A percentile compares a stretch with the other conserved stretches of the same genome.
Evolutionary conservation across 2,888 invertebrate species (phyloP).

Genomic region (Pantelozetes paolii): DNA sequence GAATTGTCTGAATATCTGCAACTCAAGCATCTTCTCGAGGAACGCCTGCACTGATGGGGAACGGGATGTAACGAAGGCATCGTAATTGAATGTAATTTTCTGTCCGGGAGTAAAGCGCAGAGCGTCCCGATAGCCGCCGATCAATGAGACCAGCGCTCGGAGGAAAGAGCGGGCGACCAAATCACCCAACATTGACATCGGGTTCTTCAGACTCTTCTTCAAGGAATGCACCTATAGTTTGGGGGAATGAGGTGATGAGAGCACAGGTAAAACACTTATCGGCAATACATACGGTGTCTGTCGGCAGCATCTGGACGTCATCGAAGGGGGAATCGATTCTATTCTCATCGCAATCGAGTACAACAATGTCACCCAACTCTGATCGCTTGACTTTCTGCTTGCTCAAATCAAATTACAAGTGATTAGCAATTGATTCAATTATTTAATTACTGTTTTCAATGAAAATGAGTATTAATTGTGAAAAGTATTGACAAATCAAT

Average conservation of each 20-base stretch:
- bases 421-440: too few relatives aligned
- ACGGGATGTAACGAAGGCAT: constrained; percentile 80
- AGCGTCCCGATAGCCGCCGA: constrained; percentile 90
- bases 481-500: too few relatives aligned
- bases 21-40: constrained; percentile 78
- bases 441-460: too few relatives aligned
- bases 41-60: constrained; percentile 80
- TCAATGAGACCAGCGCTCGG: constrained; percentile 81
- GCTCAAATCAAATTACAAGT: neutral
- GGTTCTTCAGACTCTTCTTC: constrained; percentile 69
- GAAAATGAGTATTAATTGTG: too few relatives aligned
- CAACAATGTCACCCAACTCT: constrained; percentile 89
- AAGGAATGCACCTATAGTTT: constrained; percentile 64
- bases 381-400: constrained; percentile 45
- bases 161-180: constrained; percentile 89
- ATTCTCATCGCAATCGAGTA: constrained; percentile 87
- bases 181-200: constrained; percentile 73
- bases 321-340: constrained; percentile 79
- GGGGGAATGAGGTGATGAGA: neutral
- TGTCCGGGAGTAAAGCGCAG: constrained; percentile 58
- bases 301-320: constrained; percentile 81
- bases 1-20: constrained; percentile 93
- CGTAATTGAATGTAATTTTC: constrained; percentile 73
- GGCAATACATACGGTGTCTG: constrained; percentile 69
- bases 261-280: constrained; percentile 40